phyloP scores from a whole-genome alignment of 30 jellyfish, hydroid and myxozoan genomes.

The Aurelia aurita region DNA sequence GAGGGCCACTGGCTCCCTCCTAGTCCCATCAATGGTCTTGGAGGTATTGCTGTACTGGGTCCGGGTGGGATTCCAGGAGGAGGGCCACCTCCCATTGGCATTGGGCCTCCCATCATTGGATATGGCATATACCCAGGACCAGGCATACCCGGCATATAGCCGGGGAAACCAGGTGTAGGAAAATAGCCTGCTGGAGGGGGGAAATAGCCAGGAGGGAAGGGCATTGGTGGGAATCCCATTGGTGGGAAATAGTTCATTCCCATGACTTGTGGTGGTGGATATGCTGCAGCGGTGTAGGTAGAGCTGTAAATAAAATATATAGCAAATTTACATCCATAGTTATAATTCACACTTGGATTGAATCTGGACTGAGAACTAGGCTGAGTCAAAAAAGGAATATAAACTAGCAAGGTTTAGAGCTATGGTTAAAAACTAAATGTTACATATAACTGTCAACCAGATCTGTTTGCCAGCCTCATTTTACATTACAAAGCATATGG shows the following conservation, averaged over 20 bases:
- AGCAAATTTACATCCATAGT: too few species aligned
- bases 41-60: too few species aligned
- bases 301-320: slow-evolving; percentile 12
- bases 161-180: slow-evolving; percentile 34
- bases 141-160: slow-evolving; percentile 24
- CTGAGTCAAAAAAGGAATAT: too few species aligned
- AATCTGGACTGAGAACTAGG: too few species aligned
- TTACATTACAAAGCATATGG: too few species aligned
- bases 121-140: slow-evolving; percentile 13
- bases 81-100: not conserved
- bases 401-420: too few species aligned
- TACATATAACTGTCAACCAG: too few species aligned
- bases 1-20: too few species aligned
- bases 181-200: slow-evolving; percentile 28
- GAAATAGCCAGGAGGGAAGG: slow-evolving; percentile 27
- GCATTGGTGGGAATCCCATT: slow-evolving; percentile 45
- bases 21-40: too few species aligned
- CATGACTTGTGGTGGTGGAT: slow-evolving; percentile 3
- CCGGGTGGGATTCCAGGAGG: not conserved
- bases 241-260: slow-evolving; percentile 6
- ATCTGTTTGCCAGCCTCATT: too few species aligned
- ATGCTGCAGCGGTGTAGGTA: slow-evolving; percentile 4
- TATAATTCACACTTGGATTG: too few species aligned
- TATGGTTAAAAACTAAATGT: too few species aligned
- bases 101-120: not conserved